A percentile compares a stretch with the other conserved stretches of the same genome.
phyloP scores from a whole-genome alignment of 2,113 vertebrate genomes.

The Coptodon rendalli region DNA sequence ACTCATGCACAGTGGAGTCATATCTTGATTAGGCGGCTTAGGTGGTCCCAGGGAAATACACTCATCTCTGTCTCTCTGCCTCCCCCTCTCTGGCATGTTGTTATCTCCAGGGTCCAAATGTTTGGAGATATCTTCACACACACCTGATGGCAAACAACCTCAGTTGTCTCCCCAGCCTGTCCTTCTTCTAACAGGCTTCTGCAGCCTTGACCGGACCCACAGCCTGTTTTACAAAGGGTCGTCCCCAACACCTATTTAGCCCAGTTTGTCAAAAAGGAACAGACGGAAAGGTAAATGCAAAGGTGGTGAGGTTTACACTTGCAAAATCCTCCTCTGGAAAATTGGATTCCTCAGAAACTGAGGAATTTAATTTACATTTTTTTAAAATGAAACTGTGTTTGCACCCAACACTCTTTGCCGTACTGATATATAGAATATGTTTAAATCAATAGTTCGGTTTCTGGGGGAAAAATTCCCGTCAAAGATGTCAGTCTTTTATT shows the following conservation, averaged over 20 bases:
- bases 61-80: constrained; percentile 54
- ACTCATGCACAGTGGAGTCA: constrained; percentile 38
- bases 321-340: constrained; percentile 39
- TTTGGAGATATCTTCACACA: constrained; percentile 72
- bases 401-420: not conserved
- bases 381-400: constrained; percentile 8
- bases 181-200: constrained; percentile 54
- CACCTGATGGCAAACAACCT: constrained; percentile 66
- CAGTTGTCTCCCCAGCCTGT: constrained; percentile 50
- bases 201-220: constrained; percentile 49
- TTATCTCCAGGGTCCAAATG: constrained; percentile 68
- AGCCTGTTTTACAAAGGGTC: constrained; percentile 51
- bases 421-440: not conserved
- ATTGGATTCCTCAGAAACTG: constrained; percentile 39
- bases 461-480: not conserved
- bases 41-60: constrained; percentile 63
- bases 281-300: constrained; percentile 24
- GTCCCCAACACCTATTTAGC: constrained; percentile 36
- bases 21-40: constrained; percentile 71
- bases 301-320: not conserved
- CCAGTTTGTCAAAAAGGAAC: constrained; percentile 36
- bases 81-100: constrained; percentile 58
- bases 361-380: constrained; percentile 45
- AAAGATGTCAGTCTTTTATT: not conserved
- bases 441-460: not conserved